Evolutionary conservation across 2,797 vertebrate genomes (phyloP), one percentile per base, ranked within the genome.

Genomic region (Sus cebifrons): DNA sequence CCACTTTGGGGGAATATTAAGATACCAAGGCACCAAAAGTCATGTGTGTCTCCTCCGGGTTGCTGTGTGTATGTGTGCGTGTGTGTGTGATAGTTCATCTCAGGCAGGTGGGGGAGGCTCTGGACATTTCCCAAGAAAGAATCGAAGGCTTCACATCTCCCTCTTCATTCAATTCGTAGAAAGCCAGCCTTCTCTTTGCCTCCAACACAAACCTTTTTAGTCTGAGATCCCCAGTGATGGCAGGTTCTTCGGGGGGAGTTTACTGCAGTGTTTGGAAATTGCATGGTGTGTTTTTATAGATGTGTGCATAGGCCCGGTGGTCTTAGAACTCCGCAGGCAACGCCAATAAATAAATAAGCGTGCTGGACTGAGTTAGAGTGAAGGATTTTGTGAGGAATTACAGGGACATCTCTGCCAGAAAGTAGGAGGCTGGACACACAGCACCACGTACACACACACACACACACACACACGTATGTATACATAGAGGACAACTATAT

Each of bases 241-340:
- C 6, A 0, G 44, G 18, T 77, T 96, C 91, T 96, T 96, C 17
- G 5, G 84, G 77, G 96, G 54, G 68, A 92, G 84, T 90, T 97
- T 88, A 96, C 91, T 27, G 73, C 85, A 25, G 71, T 83, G 86
- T 96, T 97, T 95, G 95, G 81, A 97, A 96, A 96, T 77, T 79
- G 81, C 68, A 13, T 67, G 70, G 67, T 79, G 68, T 79, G 78
- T 92, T 97, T 97, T 94, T 98, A 93, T 92, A 95, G 94, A 95
- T 97, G 91, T 94, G 54, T 52, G 60, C 2, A 0, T 82, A 89
- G 14, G 16, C 94, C 95, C 15, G 4, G 96, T 97, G 86, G 96
- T 97, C 97, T 98, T 74, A 90, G 94, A 97, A 98, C 91, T 96
- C 96, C 32, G 60, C 64, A 86, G 93, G 94, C 91, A 93, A 87